Evolutionary conservation across 2,888 invertebrate genomes (phyloP), one percentile per base, ranked within the genome.

Genomic region (Yponomeuta cagnagella): DNA sequence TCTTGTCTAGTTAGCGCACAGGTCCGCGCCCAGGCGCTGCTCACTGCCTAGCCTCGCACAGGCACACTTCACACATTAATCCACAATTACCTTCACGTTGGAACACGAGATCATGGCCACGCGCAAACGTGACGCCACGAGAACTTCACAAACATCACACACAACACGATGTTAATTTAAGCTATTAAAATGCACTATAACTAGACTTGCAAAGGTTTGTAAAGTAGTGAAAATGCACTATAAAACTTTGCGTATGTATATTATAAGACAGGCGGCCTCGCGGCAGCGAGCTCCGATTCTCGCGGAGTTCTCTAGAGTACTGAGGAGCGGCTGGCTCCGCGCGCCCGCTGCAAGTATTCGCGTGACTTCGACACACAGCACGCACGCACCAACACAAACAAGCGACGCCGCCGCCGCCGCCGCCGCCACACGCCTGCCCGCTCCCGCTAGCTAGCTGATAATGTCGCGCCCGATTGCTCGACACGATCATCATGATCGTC

Each of bases 21-120:
- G 69, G 86, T 84, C 79, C 79, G 80, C 83, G 79, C 82, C 81
- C 81, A 81, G 82, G 78, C 70, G 66, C 71, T 71, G 72, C 70
- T 84, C 70, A 67, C 71, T 71, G 72, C 70, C 84, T 86, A 64
- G 48, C 70, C 30, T 82, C 83, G 79, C 78, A 79, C 79, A 78
- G 78, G 76, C 78, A 81, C 80, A 83, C 82, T 82, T 84, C 81
- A 78, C 82, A 65, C 71, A 37, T 37, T 33, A 33, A 37, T 33
- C 37, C n/a, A 70, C 63, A 52, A 37, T 71, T 69, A 71, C 70
- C 71, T 69, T 66, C 66, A 48, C 83, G 82, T 82, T 79, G 80
- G 80, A 86, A 86, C 83, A 82, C 81, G 82, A 87, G 80, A 86
- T 89, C 91, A 91, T 91, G 89, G 89, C 87, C 89, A 87, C 85